Conservation (phyloP, 1,140 invertebrate genomes). For the Drosophila novamexicana region DNA sequence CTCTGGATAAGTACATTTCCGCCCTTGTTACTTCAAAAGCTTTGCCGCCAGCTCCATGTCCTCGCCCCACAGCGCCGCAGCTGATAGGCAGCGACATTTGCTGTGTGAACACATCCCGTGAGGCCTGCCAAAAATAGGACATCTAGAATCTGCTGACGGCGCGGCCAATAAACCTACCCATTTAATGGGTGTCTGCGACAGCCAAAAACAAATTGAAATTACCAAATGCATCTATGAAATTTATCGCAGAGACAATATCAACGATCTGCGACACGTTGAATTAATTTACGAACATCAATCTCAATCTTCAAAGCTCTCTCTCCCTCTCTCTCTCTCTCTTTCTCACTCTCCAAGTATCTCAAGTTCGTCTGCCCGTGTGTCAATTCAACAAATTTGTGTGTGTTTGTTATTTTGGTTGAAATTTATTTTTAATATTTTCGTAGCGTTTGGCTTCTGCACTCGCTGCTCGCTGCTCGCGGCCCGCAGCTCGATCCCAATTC, state of each 20-base stretch:
- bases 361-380: too few relatives aligned
- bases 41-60: slow-evolving; percentile 22
- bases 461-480: neutral
- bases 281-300: slow-evolving; percentile 78
- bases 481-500: neutral
- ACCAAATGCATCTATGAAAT: slow-evolving; percentile 79
- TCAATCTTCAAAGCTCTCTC: slow-evolving; percentile 48
- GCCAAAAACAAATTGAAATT: slow-evolving; percentile 78
- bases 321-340: slow-evolving; percentile 34
- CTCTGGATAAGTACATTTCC: slow-evolving; percentile 45
- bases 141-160: slow-evolving; percentile 10
- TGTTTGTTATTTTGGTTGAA: slow-evolving; percentile 66
- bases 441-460: slow-evolving; percentile 42
- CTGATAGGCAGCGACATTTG: slow-evolving; percentile 57
- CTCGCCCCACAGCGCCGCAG: neutral
- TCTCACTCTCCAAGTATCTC: slow-evolving; percentile 1
- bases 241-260: slow-evolving; percentile 52
- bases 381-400: slow-evolving; percentile 23
- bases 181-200: slow-evolving; percentile 65
- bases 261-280: slow-evolving; percentile 43
- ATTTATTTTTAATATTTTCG: slow-evolving; percentile 80
- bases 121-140: slow-evolving; percentile 63
- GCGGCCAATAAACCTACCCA: slow-evolving; percentile 68
- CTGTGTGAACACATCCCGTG: slow-evolving; percentile 45
- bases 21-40: slow-evolving; percentile 63